Conservation (phyloP, 2,797 vertebrate species). For the Schizothorax lantsangensis region DNA sequence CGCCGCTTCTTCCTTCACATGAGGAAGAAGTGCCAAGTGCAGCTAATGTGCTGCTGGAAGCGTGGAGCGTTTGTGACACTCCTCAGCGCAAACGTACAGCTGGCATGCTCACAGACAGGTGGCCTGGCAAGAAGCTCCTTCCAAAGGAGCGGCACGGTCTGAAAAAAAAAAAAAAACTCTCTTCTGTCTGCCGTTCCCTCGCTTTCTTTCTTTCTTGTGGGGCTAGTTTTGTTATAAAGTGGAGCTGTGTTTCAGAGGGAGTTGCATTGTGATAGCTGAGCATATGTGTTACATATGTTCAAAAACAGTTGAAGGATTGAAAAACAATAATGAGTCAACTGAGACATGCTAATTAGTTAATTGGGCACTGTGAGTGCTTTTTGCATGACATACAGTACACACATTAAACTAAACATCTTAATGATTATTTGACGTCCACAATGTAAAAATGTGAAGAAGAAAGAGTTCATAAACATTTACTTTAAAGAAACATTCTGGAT, state of each 20-base stretch:
- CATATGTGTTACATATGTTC: constrained; percentile 56
- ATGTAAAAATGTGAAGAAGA: not conserved
- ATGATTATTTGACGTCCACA: constrained; percentile 10
- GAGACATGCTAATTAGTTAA: constrained; percentile 32
- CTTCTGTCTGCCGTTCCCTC: constrained; percentile 37
- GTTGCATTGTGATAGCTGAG: constrained; percentile 23
- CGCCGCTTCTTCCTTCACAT: constrained; percentile 58
- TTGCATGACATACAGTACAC: not conserved
- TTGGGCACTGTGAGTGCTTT: constrained; percentile 19
- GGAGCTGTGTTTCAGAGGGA: constrained; percentile 39
- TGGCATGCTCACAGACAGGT: constrained; percentile 67
- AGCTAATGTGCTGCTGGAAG: constrained; percentile 66
- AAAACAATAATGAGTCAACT: constrained; percentile 33
- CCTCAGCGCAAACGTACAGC: constrained; percentile 62
- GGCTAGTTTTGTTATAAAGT: constrained; percentile 51
- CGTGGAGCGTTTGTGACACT: constrained; percentile 57
- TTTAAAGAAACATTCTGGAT: not conserved
- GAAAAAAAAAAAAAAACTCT: constrained; percentile 44
- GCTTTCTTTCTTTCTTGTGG: constrained; percentile 52
- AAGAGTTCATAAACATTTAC: not conserved
- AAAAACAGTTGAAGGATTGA: constrained; percentile 36
- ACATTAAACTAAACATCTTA: not conserved
- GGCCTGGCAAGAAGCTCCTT: constrained; percentile 62
- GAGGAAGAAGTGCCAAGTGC: constrained; percentile 60
- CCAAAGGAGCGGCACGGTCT: constrained; percentile 56